Base-by-base conservation (phyloP, 2,888 invertebrate species). In the Polylopha cassiicola region DNA sequence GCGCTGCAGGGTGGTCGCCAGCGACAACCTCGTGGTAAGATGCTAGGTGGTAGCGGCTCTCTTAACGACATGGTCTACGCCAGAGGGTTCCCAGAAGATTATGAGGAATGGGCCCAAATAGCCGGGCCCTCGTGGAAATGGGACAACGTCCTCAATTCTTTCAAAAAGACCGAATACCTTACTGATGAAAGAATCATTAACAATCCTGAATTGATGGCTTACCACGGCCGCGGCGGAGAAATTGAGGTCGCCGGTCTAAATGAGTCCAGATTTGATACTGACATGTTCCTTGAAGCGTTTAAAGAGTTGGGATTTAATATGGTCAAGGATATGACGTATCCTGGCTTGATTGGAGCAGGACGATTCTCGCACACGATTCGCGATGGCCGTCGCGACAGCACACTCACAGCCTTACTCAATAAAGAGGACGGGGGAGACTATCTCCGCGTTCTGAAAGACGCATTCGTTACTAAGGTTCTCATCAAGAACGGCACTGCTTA, bases 61-160 rank as follows among this genome's bases (percentile, higher is more conserved):
- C 49, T 79, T 38, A 80, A 78, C 42, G 74, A 74, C 55, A 79
- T 81, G 80, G 61, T 82, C 5, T 81, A 82, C 50, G 53, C 79
- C 1, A 58, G 82, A 3, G 82, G 82, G 1, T 69, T 66, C 44
- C 79, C 80, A 6, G 47, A 43, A 0, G 82, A 84, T 53, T 84
- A 75, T 51, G 53, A 75, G 3, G 74, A 76, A 32, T 84, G 81
- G 82, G 75, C 71, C 0, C 10, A 43, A 2, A 39, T 60, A 6
- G 53, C 53, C 1, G 75, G 76, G 0, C 48, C 58, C 1, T 45
- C 55, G 0, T 82, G 81, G 81, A 55, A 48, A 34, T 82, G 81
- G 81, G 44, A 52, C 1, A 61, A 63, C 4, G 77, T 80, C 0
- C 53, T 82, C 0, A 45, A 63, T 1, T 78, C 70, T 48, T 82